Evolutionary conservation across 2,797 vertebrate species (phyloP).

Genomic region (Rhinogobio ventralis): DNA sequence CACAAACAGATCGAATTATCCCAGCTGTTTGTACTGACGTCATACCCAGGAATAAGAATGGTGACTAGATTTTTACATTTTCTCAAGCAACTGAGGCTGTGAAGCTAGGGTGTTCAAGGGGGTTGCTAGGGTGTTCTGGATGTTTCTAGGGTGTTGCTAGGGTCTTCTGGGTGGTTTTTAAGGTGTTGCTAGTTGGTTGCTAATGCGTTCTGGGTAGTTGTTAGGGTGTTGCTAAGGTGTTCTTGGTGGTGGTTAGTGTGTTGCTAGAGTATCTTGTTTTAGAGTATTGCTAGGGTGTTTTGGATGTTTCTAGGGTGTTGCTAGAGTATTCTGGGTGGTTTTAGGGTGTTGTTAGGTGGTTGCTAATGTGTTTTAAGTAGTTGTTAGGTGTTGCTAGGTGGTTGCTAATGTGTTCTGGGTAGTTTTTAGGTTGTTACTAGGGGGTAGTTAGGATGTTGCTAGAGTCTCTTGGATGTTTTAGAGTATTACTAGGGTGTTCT

Average conservation of each 20-base stretch:
- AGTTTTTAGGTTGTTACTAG: neutral
- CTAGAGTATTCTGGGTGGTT: neutral
- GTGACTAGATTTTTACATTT: neutral
- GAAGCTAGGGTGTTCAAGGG: neutral
- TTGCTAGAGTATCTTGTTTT: neutral
- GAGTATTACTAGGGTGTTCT: neutral
- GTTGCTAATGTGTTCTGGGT: neutral
- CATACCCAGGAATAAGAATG: neutral
- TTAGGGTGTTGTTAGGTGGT: neutral
- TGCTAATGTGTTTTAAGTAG: neutral
- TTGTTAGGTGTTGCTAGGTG: too few species aligned
- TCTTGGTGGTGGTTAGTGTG: neutral
- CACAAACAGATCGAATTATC: neutral
- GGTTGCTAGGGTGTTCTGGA: too few species aligned
- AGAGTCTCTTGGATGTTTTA: neutral
- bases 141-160: neutral
- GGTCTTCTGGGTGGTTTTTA: neutral
- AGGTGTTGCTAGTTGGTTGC: too few species aligned
- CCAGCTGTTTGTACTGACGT: neutral
- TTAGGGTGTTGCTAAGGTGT: neutral
- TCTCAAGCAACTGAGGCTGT: neutral
- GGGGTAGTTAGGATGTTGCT: neutral
- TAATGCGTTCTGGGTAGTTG: neutral
- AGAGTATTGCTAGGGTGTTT: neutral
- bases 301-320: neutral